Evolutionary conservation across 2,888 invertebrate species (phyloP), one percentile per base, ranked within the genome.

Genomic region (Liodrosophila aerea): DNA sequence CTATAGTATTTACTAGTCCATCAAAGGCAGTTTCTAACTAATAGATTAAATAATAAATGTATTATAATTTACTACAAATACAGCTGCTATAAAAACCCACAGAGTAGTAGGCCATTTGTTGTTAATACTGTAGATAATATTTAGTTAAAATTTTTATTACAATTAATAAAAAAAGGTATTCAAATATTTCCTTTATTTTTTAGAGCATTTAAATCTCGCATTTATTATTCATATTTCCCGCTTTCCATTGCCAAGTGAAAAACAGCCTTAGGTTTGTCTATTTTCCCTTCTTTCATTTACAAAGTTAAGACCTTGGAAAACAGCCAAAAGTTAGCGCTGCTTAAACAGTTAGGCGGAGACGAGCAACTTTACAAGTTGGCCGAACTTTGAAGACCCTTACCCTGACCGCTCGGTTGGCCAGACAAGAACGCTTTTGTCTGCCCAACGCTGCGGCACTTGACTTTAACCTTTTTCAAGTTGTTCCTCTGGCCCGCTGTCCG

Each of bases 361-460:
- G 44, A 58, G 72, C 61, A 58, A 75, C 61, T 76, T 76, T 75
- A 76, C 72, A 71, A 68, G 74, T 77, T 81, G 60, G 44, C 57
- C 40, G 40, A 81, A 80, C 65, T 70, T 67, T 58, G 52, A 34
- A 8, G 51, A 16, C 7, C 31, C 11, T 30, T n/a, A 1, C 2
- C 7, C 7, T 8, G 9, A 7, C 8, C 5, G 9, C 15, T 40
- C 8, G 16, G 16, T 22, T n/a, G 37, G 47, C 12, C 43, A 49
- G 36, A 36, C 31, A 36, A 45, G 46, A 40, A 33, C 54, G 36
- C 58, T 59, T 22, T 57, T 67, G 73, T 63, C 71, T 60, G 41
- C 49, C 41, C 54, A 33, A 16, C 54, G n/a, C n/a, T 22, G 58
- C 58, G 58, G 46, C 64, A 70, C 64, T 70, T 70, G 69, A 63